A percentile compares a stretch with the other conserved stretches of the same genome.
These are phyloP conservation scores for Uropsilus gracilis DNA, from an alignment of 2,113 vertebrate genomes.

Conservation along the genomic window DNA sequence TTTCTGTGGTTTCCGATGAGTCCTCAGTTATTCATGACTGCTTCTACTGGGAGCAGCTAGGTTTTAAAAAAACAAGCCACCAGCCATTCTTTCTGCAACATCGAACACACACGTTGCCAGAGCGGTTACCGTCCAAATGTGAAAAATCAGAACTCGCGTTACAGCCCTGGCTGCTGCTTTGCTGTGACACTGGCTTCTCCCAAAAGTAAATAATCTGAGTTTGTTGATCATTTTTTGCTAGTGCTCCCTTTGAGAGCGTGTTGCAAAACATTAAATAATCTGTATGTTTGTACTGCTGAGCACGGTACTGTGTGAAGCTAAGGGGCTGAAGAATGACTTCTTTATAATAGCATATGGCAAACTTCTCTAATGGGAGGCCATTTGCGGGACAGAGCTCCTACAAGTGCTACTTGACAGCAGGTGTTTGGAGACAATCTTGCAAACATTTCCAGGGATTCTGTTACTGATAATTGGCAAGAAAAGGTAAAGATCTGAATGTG, in stretches of 20 bases:
- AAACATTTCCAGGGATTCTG: constrained; percentile 39
- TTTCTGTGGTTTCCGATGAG: constrained; percentile 53
- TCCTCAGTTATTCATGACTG: constrained; percentile 15
- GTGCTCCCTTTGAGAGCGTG: constrained; percentile 41
- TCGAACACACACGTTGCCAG: constrained; percentile 26
- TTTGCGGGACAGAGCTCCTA: constrained; percentile 32
- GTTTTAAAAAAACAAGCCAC: constrained; percentile 65
- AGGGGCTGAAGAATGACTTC: constrained; percentile 57
- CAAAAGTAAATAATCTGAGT: constrained; percentile 38
- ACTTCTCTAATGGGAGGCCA: constrained; percentile 55
- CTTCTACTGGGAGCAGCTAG: constrained; percentile 5
- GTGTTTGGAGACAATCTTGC: constrained; percentile 67
- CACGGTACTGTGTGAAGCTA: constrained; percentile 37
- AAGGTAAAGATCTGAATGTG: constrained; percentile 47
- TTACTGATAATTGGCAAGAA: constrained; percentile 45
- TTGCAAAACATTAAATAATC: constrained; percentile 29
- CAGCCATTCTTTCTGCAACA: constrained; percentile 48
- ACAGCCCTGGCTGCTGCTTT: not conserved
- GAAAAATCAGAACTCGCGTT: constrained; percentile 19
- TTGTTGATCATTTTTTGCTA: constrained; percentile 63
- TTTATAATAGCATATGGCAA: constrained; percentile 63
- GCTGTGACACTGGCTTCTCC: constrained; percentile 37
- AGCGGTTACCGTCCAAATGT: not conserved
- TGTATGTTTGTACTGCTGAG: constrained; percentile 10
- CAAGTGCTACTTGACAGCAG: constrained; percentile 51